Base-by-base conservation (phyloP, 2,888 invertebrate species). In the Lithophane ornitopus region DNA sequence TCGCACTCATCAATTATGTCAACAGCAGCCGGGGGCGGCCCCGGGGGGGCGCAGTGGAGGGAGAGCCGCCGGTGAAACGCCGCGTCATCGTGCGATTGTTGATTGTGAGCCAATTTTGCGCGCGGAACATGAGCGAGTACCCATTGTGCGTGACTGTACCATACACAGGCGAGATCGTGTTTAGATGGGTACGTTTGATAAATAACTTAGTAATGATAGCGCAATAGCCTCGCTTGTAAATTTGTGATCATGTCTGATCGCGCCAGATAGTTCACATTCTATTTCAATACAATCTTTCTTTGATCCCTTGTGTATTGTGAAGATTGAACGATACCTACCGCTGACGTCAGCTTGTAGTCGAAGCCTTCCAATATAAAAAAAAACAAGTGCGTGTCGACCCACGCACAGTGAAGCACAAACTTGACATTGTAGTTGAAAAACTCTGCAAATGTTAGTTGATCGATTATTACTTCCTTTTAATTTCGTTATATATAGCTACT, bases 1-100 rank as follows among this genome's bases (percentile, higher is more conserved):
- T 82, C 61, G 78, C 70, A 69, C 61, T 78, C 87, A 81, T 88
- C 85, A 81, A 85, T 85, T 80, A 84, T 76, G 84, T 81, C 87
- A 83, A 81, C 81, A 84, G 58, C 77, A 74, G 72, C 22, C 59
- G 44, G 19, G 19, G 28, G 12, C 4, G n/a, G 39, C 26, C 41
- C 6, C 46, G 0, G 19, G 26, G 28, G 22, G 44, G 9, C 34
- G 1, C 9, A 58, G 19, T 70, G 19, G 39, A 12, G 12, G 11
- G 56, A 9, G 41, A 12, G 26, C 11, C 26, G 41, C 34, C 34
- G 39, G 59, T n/a, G 70, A 28, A 69, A 16, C 39, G 86, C 67
- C 39, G 74, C 71, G 76, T 83, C 80, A 83, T 83, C 74, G 61
- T 58, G 49, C 73, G 73, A 49, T 73, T 67, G 80, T 76, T 76